Evolutionary conservation across 2,888 invertebrate species (phyloP), one percentile per base, ranked within the genome.

Genomic region (Thumatha senex): DNA sequence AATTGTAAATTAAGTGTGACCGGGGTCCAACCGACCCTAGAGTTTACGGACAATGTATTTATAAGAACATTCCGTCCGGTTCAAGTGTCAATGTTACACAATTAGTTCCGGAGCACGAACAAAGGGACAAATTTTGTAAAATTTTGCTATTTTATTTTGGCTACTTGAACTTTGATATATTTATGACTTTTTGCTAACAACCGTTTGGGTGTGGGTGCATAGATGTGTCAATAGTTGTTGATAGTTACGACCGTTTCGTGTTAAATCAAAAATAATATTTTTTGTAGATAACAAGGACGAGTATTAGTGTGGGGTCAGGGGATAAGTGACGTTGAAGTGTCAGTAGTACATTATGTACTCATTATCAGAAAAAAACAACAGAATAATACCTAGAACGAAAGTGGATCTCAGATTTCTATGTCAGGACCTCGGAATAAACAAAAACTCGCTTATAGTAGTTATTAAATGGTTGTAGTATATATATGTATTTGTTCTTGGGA

Each of bases 41-140:
- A 76, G 66, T 86, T 89, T 69, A 89, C 86, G 90, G 85, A 78
- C 84, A 83, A 91, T 91, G 84, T 88, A 89, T 78, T 89, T 85
- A 85, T 83, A 80, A 84, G 79, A 78, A 78, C 76, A 82, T 84
- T 83, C 76, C 72, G 74, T 78, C 70, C 76, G 72, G 76, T 82
- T 80, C 83, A 83, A 87, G 86, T 84, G 84, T 84, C 74, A 88
- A 83, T 78, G 86, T 77, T 72, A 83, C 80, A 80, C 79, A 86
- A 89, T 90, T 89, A 50, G 89, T 83, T 80, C 76, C 86, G 82
- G 76, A 57, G 59, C 63, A 72, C 72, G 18, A 72, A 80, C 81
- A 72, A 84, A 82, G 89, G 90, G 87, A 86, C 88, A 87, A 83
- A 74, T 80, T 85, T 82, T 66, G 63, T 78, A 76, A 82, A 76